Percentiles rank a stretch among this genome's conserved stretches.
Evolutionary conservation across 1,140 invertebrate species (phyloP).

Genomic region (Battus philenor): DNA sequence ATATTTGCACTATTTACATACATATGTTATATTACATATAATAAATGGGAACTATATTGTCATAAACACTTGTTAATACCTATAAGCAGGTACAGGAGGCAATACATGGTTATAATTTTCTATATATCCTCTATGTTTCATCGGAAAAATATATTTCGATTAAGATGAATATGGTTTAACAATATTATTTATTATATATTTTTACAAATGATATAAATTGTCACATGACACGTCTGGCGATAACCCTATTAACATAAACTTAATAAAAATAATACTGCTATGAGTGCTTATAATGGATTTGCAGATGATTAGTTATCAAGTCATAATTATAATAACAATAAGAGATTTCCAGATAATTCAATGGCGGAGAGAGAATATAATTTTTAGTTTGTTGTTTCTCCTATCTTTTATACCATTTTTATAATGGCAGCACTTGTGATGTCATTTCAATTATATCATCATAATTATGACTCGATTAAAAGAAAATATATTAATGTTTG

Average conservation of each 20-base stretch:
- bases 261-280: background rate
- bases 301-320: background rate
- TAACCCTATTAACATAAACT: background rate
- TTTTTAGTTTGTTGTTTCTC: background rate
- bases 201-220: background rate
- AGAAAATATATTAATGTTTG: conserved; percentile 10
- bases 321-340: background rate
- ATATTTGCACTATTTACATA: conserved; percentile 23
- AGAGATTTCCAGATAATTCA: background rate
- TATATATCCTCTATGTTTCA: background rate
- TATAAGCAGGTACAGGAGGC: conserved; percentile 57
- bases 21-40: conserved; percentile 34
- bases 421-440: too few species aligned
- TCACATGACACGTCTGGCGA: background rate
- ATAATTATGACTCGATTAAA: conserved; percentile 27
- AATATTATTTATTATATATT: background rate
- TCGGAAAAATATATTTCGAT: too few species aligned
- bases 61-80: conserved; percentile 41
- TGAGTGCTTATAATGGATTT: background rate
- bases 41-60: conserved; percentile 45
- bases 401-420: background rate
- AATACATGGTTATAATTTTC: conserved; percentile 22
- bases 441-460: background rate
- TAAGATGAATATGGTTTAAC: background rate
- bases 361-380: background rate